A percentile compares a stretch with the other conserved stretches of the same genome.
Conservation (phyloP, 2,888 invertebrate genomes). For the Drosophila phalerata region DNA sequence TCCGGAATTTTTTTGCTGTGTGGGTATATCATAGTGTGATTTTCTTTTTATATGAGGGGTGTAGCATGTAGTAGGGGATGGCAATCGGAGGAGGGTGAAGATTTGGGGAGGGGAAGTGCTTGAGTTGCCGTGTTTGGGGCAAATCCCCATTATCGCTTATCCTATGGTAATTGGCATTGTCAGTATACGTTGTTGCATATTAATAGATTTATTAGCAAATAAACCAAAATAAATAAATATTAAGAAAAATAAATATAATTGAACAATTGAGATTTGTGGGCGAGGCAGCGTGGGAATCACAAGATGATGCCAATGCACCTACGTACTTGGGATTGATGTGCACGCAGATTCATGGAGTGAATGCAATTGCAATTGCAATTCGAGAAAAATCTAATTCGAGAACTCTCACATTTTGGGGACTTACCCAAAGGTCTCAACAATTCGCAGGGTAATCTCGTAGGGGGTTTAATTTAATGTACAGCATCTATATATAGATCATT, state of each 20-base stretch:
- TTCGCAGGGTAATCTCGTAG: neutral
- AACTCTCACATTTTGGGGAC: conserved; percentile 11
- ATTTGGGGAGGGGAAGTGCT: neutral
- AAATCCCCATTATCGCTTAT: conserved; percentile 21
- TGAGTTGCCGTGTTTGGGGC: conserved; percentile 14
- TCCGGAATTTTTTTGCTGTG: no score
- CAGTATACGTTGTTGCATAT: conserved; percentile 31
- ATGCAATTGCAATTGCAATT: neutral
- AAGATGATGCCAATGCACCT: neutral
- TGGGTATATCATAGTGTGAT: conserved; percentile 29
- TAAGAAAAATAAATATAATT: neutral
- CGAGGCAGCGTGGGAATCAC: conserved; percentile 46
- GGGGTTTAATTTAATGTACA: no score
- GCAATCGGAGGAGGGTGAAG: neutral
- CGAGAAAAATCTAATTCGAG: neutral
- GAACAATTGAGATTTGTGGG: conserved; percentile 8
- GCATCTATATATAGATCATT: neutral
- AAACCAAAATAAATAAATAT: neutral
- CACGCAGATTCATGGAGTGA: neutral
- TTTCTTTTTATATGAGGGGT: conserved; percentile 17
- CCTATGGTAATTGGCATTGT: conserved; percentile 28
- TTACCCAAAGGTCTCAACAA: neutral
- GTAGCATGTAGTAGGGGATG: neutral
- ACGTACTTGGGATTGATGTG: neutral
- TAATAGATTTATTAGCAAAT: conserved; percentile 31